Percentiles rank a stretch among this genome's conserved stretches.
These are phyloP conservation scores for Dryobates pubescens DNA, from an alignment of 2,797 vertebrate genomes.

Conservation along the genomic window DNA sequence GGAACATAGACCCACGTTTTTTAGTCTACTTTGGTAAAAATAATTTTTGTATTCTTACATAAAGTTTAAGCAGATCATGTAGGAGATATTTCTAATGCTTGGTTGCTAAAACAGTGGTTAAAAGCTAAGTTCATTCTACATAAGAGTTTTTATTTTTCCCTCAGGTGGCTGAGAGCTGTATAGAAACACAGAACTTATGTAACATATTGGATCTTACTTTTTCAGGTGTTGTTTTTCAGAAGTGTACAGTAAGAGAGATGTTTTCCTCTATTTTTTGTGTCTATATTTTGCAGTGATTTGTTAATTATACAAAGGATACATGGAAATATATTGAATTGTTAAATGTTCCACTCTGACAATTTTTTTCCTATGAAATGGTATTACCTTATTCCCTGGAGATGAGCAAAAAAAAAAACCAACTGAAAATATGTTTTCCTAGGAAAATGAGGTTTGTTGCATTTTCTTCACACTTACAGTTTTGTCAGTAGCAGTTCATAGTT, in stretches of 20 bases:
- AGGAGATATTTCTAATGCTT: background rate
- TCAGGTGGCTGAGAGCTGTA: background rate
- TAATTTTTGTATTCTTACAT: fast-evolving
- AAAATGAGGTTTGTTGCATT: background rate
- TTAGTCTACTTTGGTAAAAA: background rate
- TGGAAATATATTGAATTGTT: background rate
- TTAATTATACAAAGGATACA: background rate
- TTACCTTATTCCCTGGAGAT: background rate
- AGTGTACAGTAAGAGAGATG: fast-evolving
- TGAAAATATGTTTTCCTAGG: background rate
- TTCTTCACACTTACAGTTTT: background rate
- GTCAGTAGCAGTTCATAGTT: background rate
- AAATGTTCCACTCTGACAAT: background rate
- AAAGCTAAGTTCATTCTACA: background rate
- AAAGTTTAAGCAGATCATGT: background rate
- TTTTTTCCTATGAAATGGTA: background rate
- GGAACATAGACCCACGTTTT: fast-evolving
- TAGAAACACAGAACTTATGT: background rate
- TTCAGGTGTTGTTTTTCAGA: background rate
- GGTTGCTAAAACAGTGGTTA: background rate
- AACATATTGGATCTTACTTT: background rate
- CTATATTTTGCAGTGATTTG: background rate
- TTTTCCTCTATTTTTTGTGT: background rate
- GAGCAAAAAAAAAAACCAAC: background rate
- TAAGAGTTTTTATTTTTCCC: background rate